Evolutionary conservation across 2,888 invertebrate genomes (phyloP).

Genomic region (Caenorhabditis sp.): DNA sequence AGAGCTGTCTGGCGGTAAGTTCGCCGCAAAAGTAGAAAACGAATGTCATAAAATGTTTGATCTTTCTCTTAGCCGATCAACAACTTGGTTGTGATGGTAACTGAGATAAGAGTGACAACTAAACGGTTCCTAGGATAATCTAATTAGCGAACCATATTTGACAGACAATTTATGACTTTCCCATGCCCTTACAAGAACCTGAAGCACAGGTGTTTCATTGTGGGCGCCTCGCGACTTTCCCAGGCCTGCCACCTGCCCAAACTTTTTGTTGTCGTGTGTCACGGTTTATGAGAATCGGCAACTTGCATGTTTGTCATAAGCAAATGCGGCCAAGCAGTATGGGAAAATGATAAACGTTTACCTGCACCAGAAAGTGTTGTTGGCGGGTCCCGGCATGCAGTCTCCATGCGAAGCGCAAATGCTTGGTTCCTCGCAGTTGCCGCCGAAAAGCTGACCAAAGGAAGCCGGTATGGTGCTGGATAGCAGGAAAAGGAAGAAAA

Average conservation of each 20-base stretch:
- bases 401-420: slow-evolving; percentile 17
- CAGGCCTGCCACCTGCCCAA: slow-evolving; percentile 29
- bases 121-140: background rate
- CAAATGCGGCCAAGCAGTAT: no score
- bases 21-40: slow-evolving; percentile 13
- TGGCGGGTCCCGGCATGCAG: slow-evolving; percentile 10
- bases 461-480: background rate
- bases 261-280: slow-evolving; percentile 23
- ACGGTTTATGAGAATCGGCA: slow-evolving; percentile 26
- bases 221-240: slow-evolving; percentile 13
- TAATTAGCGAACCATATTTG: background rate
- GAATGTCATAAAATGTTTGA: slow-evolving; percentile 5
- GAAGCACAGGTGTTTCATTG: background rate
- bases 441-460: slow-evolving; percentile 20
- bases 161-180: background rate
- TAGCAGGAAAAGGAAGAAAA: background rate
- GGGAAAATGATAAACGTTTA: no score
- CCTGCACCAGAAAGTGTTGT: slow-evolving; percentile 15
- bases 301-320: slow-evolving; percentile 12
- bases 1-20: background rate
- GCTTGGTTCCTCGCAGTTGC: background rate
- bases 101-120: no score
- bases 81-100: no score
- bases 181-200: background rate
- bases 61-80: no score